Evolutionary conservation across 2,113 vertebrate species (phyloP).

Genomic region (Heterotilapia buettikoferi): DNA sequence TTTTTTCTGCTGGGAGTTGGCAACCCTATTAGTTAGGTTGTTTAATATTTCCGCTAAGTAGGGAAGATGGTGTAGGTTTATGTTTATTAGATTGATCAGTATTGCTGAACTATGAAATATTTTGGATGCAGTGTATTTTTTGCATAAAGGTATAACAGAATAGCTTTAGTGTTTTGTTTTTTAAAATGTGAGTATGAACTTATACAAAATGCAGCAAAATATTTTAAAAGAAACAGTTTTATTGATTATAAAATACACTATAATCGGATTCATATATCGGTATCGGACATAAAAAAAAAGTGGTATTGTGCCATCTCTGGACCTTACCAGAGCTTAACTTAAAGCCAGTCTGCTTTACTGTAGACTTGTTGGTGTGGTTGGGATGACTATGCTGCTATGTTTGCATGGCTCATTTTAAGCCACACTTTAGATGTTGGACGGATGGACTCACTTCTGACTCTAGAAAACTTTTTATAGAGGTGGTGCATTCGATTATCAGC

Average conservation of each 20-base stretch:
- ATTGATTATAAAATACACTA: neutral
- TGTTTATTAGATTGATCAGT: neutral
- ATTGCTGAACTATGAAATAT: neutral
- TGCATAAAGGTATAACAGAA: neutral
- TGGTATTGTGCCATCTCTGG: neutral
- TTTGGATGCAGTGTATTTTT: neutral
- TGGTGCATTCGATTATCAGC: too few relatives aligned
- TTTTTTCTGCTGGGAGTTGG: neutral
- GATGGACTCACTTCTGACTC: too few relatives aligned
- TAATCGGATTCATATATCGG: neutral
- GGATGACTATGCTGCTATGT: accelerated
- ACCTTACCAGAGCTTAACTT: neutral
- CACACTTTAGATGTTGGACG: too few relatives aligned
- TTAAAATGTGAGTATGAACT: neutral
- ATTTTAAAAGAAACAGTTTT: neutral
- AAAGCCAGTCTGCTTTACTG: neutral
- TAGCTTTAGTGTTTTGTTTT: neutral
- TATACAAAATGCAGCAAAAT: neutral
- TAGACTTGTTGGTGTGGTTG: neutral
- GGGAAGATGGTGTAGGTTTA: neutral
- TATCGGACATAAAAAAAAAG: neutral
- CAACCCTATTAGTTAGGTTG: neutral
- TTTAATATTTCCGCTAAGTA: neutral
- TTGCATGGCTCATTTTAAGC: too few relatives aligned
- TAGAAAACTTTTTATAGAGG: too few relatives aligned